These are phyloP conservation scores for Euclidia mi DNA, from an alignment of 2,888 invertebrate species.

Conservation along the genomic window DNA sequence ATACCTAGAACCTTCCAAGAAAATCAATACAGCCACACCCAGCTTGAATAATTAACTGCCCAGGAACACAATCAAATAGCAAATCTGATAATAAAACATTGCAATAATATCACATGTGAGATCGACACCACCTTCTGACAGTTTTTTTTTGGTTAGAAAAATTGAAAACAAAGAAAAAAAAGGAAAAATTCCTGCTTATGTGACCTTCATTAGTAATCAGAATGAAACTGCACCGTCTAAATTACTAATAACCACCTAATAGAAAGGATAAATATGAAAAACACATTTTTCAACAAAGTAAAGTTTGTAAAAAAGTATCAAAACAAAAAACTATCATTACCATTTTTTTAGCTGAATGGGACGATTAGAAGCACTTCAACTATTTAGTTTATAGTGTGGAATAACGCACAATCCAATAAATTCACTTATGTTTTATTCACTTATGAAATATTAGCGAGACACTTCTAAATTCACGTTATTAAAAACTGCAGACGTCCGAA, in stretches of 20 bases:
- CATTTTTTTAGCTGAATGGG: constrained; percentile 81
- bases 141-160: constrained; percentile 88
- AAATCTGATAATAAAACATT: constrained; percentile 71
- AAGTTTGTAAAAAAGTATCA: constrained; percentile 89
- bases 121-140: constrained; percentile 80
- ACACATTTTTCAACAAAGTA: constrained; percentile 76
- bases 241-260: constrained; percentile 45
- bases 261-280: constrained; percentile 65
- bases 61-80: constrained; percentile 64
- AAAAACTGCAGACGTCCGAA: constrained; percentile 82
- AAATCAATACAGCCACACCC: constrained; percentile 91
- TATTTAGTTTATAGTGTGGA: constrained; percentile 41
- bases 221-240: constrained; percentile 26
- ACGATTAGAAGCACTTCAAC: constrained; percentile 51
- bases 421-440: constrained; percentile 72
- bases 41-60: constrained; percentile 86
- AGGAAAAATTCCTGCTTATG: constrained; percentile 69
- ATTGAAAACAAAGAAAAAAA: constrained; percentile 88
- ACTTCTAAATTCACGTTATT: constrained; percentile 69
- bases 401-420: constrained; percentile 55
- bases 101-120: constrained; percentile 82
- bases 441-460: constrained; percentile 64
- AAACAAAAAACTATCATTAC: constrained; percentile 91
- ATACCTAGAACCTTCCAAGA: constrained; percentile 88
- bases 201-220: constrained; percentile 34